These are phyloP conservation scores for Campodea augens DNA, from an alignment of 1,140 invertebrate genomes.

Conservation along the genomic window DNA sequence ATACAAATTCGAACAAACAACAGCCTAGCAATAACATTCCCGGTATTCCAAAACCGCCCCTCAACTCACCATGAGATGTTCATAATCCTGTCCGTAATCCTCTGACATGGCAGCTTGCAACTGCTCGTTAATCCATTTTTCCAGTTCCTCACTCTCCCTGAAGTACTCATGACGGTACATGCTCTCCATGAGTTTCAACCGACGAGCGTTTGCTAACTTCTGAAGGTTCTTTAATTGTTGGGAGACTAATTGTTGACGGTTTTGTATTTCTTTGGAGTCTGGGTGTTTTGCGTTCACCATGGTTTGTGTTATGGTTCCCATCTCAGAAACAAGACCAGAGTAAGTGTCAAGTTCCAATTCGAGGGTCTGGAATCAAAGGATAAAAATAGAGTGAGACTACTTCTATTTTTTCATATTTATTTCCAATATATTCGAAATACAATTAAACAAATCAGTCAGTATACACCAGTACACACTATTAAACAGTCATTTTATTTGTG, in stretches of 20 bases:
- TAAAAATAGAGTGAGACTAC: too few relatives aligned
- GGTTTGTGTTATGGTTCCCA: constrained; percentile 62
- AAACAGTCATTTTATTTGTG: too few relatives aligned
- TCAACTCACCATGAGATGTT: constrained; percentile 60
- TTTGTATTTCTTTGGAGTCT: constrained; percentile 56
- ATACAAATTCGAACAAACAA: too few relatives aligned
- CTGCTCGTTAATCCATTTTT: constrained; percentile 88
- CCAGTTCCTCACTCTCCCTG: constrained; percentile 71
- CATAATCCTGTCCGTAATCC: constrained; percentile 94
- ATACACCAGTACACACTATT: too few relatives aligned
- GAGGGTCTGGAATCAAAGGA: constrained; percentile 40
- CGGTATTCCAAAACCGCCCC: too few relatives aligned
- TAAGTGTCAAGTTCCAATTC: constrained; percentile 88
- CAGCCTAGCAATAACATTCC: too few relatives aligned
- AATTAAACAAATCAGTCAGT: too few relatives aligned
- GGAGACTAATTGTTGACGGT: constrained; percentile 52
- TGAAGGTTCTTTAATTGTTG: constrained; percentile 65
- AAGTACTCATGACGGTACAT: constrained; percentile 85
- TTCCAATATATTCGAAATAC: too few relatives aligned
- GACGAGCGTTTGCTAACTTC: constrained; percentile 53
- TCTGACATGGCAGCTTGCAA: constrained; percentile 74
- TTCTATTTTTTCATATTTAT: too few relatives aligned
- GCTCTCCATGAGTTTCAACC: constrained; percentile 72
- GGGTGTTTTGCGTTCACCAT: constrained; percentile 55
- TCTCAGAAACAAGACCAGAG: constrained; percentile 74